phyloP scores from a whole-genome alignment of 2,797 vertebrate species.

The Alexandromys oeconomus region DNA sequence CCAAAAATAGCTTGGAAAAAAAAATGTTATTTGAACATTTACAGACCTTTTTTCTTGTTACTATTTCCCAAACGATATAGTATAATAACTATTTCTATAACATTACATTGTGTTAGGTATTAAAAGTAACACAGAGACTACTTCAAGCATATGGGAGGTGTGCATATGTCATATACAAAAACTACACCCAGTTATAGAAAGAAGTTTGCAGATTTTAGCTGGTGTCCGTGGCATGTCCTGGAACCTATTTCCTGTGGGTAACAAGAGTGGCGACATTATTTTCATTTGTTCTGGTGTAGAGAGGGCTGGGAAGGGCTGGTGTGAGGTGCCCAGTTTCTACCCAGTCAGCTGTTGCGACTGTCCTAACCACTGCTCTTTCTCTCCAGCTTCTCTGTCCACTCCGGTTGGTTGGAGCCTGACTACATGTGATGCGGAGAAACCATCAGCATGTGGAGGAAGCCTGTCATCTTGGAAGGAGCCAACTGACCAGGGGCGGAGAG shows the following conservation, averaged over 20 bases:
- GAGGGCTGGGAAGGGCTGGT: background rate
- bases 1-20: background rate
- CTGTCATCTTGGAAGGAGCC: background rate
- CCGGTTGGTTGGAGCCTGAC: background rate
- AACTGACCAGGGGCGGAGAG: background rate
- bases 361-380: constrained; percentile 52
- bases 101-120: background rate
- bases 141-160: background rate
- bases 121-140: background rate
- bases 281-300: background rate
- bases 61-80: background rate
- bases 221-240: background rate
- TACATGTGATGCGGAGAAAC: background rate
- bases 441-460: background rate
- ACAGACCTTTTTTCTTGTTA: background rate
- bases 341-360: too few relatives aligned
- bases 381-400: constrained; percentile 33
- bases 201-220: background rate
- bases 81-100: background rate
- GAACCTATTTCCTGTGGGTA: background rate
- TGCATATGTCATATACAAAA: background rate
- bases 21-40: background rate
- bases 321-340: too few relatives aligned
- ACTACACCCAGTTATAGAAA: background rate
- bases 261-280: background rate